Evolutionary conservation across 2,797 vertebrate species (phyloP).

Genomic region (Lerista edwardsae): DNA sequence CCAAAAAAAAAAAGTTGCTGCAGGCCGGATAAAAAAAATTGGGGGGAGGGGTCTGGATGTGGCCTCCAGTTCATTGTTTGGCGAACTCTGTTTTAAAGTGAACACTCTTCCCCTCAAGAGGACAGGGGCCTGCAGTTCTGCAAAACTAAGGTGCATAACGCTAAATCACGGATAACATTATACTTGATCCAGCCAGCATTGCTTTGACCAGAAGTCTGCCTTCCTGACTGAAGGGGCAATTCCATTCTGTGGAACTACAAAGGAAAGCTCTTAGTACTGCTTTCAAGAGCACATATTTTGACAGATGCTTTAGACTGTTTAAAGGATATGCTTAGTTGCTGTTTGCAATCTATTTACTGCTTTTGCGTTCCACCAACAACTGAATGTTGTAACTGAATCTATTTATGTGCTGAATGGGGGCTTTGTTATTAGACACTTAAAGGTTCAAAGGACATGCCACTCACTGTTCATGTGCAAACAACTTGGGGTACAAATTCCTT

Average conservation of each 20-base stretch:
- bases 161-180: too few species aligned
- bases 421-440: conserved; percentile 16
- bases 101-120: too few species aligned
- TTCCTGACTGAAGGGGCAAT: conserved; percentile 44
- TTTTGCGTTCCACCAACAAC: conserved; percentile 42
- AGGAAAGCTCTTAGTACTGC: conserved; percentile 54
- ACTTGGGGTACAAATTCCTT: neutral
- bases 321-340: conserved; percentile 27
- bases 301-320: conserved; percentile 38
- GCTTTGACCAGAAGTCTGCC: conserved; percentile 13
- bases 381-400: too few species aligned
- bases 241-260: conserved; percentile 51
- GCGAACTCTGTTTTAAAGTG: too few species aligned
- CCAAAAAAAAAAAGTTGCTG: too few species aligned
- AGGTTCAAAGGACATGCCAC: neutral
- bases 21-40: too few species aligned
- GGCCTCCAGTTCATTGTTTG: too few species aligned
- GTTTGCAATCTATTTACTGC: conserved; percentile 48
- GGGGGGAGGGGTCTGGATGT: too few species aligned
- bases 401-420: neutral
- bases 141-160: too few species aligned
- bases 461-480: neutral
- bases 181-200: neutral
- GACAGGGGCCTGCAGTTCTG: too few species aligned
- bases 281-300: conserved; percentile 13